These are phyloP conservation scores for Callitettix versicolor DNA, from an alignment of 1,140 invertebrate genomes.

Conservation along the genomic window DNA sequence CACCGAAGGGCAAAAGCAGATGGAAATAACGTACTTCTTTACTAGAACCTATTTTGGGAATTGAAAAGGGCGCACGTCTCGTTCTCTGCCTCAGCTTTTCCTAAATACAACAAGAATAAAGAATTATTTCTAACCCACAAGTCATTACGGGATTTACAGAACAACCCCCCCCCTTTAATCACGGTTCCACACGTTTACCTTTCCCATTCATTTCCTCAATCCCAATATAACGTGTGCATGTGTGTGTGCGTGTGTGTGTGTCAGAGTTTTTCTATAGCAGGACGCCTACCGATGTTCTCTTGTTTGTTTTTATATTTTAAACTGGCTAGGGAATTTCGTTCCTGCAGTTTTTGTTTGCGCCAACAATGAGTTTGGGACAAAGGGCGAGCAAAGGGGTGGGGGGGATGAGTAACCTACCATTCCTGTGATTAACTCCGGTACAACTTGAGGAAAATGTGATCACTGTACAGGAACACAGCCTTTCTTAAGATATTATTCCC, in stretches of 20 bases:
- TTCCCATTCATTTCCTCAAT: background rate
- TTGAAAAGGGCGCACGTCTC: too few species aligned
- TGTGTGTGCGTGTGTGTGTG: background rate
- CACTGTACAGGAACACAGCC: too few species aligned
- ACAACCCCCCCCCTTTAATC: background rate
- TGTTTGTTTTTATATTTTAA: slow-evolving; percentile 5
- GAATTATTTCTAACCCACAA: background rate
- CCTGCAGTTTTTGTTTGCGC: slow-evolving; percentile 2
- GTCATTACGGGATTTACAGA: background rate
- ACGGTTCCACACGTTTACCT: background rate
- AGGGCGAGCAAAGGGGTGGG: background rate
- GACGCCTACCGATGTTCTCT: background rate
- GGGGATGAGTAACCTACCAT: background rate
- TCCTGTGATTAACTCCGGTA: slow-evolving; percentile 3
- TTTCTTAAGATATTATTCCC: too few species aligned
- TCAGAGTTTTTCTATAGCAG: background rate
- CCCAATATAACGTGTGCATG: background rate
- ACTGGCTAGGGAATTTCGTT: slow-evolving; percentile 9
- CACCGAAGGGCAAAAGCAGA: too few species aligned
- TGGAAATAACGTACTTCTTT: too few species aligned
- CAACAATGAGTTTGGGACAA: background rate
- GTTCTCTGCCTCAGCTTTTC: too few species aligned
- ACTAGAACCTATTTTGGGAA: too few species aligned
- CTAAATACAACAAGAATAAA: too few species aligned
- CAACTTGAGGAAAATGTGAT: too few species aligned